These are phyloP conservation scores for Oxyura jamaicensis DNA, from an alignment of 2,113 vertebrate genomes.

Conservation along the genomic window DNA sequence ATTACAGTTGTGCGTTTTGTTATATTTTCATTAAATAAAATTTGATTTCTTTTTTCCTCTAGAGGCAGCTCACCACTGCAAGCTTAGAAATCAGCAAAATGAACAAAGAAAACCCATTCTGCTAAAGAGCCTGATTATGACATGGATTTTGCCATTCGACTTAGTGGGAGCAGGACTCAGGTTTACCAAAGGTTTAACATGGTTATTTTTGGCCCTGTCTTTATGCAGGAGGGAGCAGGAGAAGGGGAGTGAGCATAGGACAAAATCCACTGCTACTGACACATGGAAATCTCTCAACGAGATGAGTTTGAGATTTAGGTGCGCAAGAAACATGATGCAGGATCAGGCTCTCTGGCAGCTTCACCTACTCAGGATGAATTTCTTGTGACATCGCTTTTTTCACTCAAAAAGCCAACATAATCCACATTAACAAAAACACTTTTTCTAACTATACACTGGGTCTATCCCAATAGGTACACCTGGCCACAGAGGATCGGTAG, in stretches of 20 bases:
- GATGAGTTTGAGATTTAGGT: neutral
- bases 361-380: neutral
- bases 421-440: neutral
- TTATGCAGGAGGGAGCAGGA: neutral
- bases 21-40: conserved; percentile 37
- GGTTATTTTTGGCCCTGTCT: neutral
- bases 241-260: neutral
- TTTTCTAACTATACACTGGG: neutral
- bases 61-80: conserved; percentile 31
- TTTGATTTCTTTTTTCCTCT: conserved; percentile 21
- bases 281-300: neutral
- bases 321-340: neutral
- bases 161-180: neutral
- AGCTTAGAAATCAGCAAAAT: conserved; percentile 3
- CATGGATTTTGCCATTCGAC: neutral
- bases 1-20: conserved; percentile 57
- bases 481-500: neutral
- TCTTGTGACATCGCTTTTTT: neutral
- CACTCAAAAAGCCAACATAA: neutral
- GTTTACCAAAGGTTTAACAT: neutral
- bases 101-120: neutral
- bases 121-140: neutral
- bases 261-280: neutral
- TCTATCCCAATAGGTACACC: neutral
- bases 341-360: neutral